Conservation (phyloP, 1,140 invertebrate species). For the Agrilus planipennis region DNA sequence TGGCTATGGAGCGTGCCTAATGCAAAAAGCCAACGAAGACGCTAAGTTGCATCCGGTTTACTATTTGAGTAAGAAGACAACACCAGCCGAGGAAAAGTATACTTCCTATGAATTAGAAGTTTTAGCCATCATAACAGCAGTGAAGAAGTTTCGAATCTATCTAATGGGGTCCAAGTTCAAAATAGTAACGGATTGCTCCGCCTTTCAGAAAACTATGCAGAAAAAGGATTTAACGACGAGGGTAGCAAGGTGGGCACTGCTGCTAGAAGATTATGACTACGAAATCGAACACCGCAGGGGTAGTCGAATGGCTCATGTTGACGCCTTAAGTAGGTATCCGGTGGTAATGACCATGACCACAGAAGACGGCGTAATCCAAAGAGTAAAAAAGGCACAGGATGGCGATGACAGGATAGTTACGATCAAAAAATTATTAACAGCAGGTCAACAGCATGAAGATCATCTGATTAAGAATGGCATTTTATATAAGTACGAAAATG, state of each 20-base stretch:
- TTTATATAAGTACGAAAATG: too few relatives aligned
- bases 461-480: too few relatives aligned
- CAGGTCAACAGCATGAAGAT: too few relatives aligned
- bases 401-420: too few relatives aligned
- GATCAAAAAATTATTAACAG: too few relatives aligned
- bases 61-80: slow-evolving; percentile 29
- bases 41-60: slow-evolving; percentile 35
- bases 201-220: slow-evolving; percentile 23
- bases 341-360: too few relatives aligned
- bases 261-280: slow-evolving; percentile 16
- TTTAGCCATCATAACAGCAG: slow-evolving; percentile 37
- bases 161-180: slow-evolving; percentile 36
- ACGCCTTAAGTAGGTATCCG: slow-evolving; percentile 17
- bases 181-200: slow-evolving; percentile 33
- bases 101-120: slow-evolving; percentile 38
- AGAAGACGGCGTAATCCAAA: too few relatives aligned
- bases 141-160: slow-evolving; percentile 39
- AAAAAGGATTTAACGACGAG: slow-evolving; percentile 12
- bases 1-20: slow-evolving; percentile 25
- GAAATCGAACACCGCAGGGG: slow-evolving; percentile 15
- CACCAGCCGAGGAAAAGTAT: slow-evolving; percentile 27
- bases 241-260: slow-evolving; percentile 19
- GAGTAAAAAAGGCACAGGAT: too few relatives aligned
- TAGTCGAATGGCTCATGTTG: slow-evolving; percentile 11
- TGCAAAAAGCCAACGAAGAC: slow-evolving; percentile 24